Base-by-base conservation (phyloP, 2,797 vertebrate species). In the Anguilla marmorata region DNA sequence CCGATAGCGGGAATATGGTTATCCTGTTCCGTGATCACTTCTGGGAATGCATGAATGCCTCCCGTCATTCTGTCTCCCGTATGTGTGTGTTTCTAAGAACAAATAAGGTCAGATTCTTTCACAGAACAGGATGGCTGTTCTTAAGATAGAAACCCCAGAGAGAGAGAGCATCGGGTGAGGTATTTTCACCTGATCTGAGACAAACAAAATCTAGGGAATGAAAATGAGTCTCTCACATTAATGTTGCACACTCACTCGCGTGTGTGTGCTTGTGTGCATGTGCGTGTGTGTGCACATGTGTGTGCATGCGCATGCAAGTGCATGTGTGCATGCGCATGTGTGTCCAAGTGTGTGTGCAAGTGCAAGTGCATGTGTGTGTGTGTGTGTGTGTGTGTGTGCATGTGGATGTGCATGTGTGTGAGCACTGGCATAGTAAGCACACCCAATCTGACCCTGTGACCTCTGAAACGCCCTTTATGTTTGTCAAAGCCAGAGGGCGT, bases 61-160 rank as follows among this genome's bases (percentile, higher is more conserved):
- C 14, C 74, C 41, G 33, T 12, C 74, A 96, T 95, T 96, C 95
- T 96, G 96, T 96, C 95, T 96, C 96, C 96, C 95, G 96, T 96
- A 96, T 96, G 95, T 96, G 96, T 96, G 96, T 96, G 96, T 96
- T 96, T 96, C 96, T 96, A 96, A 96, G 96, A 96, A 96, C 95
- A 96, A 96, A 96, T 95, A 96, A 96, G 95, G 96, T 76, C 30
- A 76, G 4, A 37, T 41, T 76, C n/a, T 41, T 41, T 76, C 74
- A 41, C 12, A 76, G 30, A 72, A 30, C n/a, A 27, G 9, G n/a
- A 72, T 9, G 11, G 27, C 7, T 66, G n/a, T 27, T 66, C 63
- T 6, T 66, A 5, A 66, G 63, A 24, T 27, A 66, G 4, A 66
- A n/a, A 27, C 66, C 27, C 7, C 0, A 27, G 27, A 72, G 27